Evolutionary conservation across 2,113 vertebrate species (phyloP).

Genomic region (Brienomyrus longianalis): DNA sequence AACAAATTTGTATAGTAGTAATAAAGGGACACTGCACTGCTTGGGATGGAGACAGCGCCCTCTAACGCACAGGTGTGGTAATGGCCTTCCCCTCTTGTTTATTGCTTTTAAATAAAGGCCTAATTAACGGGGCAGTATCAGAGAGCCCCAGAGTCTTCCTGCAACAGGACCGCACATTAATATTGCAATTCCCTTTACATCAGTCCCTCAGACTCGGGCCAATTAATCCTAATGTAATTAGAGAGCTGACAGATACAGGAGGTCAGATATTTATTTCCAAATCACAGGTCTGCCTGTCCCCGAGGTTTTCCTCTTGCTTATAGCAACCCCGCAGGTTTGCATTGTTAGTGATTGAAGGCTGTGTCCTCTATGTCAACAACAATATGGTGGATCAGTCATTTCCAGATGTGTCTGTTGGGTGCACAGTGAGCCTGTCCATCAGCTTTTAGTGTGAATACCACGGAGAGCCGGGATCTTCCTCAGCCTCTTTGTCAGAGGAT

Average conservation of each 20-base stretch:
- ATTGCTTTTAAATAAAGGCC: slow-evolving; percentile 48
- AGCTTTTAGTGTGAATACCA: neutral
- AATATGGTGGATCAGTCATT: slow-evolving; percentile 10
- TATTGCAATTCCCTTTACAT: slow-evolving; percentile 31
- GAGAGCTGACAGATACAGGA: slow-evolving; percentile 44
- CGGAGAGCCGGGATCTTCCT: neutral
- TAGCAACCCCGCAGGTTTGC: slow-evolving; percentile 35
- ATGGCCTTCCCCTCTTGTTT: slow-evolving; percentile 35
- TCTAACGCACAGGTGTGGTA: slow-evolving; percentile 38
- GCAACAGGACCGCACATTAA: slow-evolving; percentile 42
- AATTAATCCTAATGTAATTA: slow-evolving; percentile 67
- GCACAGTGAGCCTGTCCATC: neutral
- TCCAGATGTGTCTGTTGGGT: neutral
- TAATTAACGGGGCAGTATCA: slow-evolving; percentile 54
- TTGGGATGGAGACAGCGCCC: neutral
- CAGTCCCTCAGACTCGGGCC: slow-evolving; percentile 50
- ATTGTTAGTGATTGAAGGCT: slow-evolving; percentile 44
- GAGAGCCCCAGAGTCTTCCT: slow-evolving; percentile 25
- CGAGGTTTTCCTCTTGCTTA: slow-evolving; percentile 22
- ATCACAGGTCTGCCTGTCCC: slow-evolving; percentile 25
- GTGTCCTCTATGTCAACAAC: slow-evolving; percentile 28
- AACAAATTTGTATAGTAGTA: neutral
- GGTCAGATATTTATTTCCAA: slow-evolving; percentile 52
- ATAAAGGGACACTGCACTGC: neutral
- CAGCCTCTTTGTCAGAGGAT: neutral